Evolutionary conservation across 2,113 vertebrate species (phyloP), one percentile per base, ranked within the genome.

Genomic region (Speoplatyrhinus poulsoni): DNA sequence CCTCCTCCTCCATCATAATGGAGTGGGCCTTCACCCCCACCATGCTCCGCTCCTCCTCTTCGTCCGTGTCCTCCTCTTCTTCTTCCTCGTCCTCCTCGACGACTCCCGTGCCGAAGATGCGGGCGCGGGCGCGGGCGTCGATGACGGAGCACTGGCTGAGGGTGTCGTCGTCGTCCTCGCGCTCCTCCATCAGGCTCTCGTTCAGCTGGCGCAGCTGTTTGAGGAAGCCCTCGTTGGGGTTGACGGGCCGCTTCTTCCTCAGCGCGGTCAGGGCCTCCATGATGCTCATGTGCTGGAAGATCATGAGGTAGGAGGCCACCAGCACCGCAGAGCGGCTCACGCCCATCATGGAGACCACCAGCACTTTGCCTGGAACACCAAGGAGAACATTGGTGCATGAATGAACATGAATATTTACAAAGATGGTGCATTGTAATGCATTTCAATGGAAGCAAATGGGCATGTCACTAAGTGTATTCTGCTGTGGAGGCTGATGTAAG

Each of bases 281-380:
- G 78, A 99, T 67, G 15, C 90, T 91, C 97, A 97, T 95, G 77
- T 94, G 91, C 74, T 99, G 98, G 89, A 98, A 99, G 82, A 97
- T 98, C 98, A 99, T 99, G 72, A 99, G 92, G 85, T 99, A 99
- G 72, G 95, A 95, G 0, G 92, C 95, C 61, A 99, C 96, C 60
- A 99, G 90, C 67, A 94, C 91, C 0, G 98, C 97, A 0, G 98
- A 93, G 33, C 98, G 94, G 60, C 98, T 99, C 56, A 93, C 56
- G 3, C 98, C 98, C 98, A 99, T 99, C 88, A 98, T 96, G 13
- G 97, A 98, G 70, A 93, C 94, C 76, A 99, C 96, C 49, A 98
- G 90, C 73, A 97, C 94, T 77, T 96, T 98, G 57, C 98, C 98
- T 99, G 75, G 67, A 79, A 59, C 46, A 1, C 9, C 41, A 0